Evolutionary conservation across 2,797 vertebrate species (phyloP).

Genomic region (Poeciliopsis turneri): DNA sequence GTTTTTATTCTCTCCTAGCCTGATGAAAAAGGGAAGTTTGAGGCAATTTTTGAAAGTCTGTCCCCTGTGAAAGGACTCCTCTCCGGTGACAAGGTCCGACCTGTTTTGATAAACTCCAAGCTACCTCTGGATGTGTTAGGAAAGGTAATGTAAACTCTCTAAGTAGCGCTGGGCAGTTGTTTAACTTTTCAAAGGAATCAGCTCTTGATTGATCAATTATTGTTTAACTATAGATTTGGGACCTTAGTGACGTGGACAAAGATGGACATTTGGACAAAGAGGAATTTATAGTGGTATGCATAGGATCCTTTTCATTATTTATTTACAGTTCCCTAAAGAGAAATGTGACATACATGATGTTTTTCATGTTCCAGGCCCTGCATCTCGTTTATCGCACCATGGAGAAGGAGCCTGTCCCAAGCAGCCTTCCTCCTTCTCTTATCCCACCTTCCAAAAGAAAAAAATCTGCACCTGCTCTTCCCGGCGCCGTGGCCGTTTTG

Average conservation of each 20-base stretch:
- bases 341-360: neutral
- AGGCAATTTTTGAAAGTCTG: slow-evolving; percentile 97
- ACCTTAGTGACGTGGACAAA: slow-evolving; percentile 96
- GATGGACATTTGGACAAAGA: slow-evolving; percentile 96
- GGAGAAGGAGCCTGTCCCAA: slow-evolving; percentile 92
- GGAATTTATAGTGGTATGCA: slow-evolving; percentile 94
- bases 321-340: neutral
- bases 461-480: slow-evolving; percentile 80
- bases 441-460: slow-evolving; percentile 93
- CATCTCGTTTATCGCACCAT: slow-evolving; percentile 95
- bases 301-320: neutral
- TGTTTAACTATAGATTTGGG: slow-evolving; percentile 88
- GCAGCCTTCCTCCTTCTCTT: slow-evolving; percentile 85
- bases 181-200: slow-evolving; percentile 1
- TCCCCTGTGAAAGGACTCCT: slow-evolving; percentile 91
- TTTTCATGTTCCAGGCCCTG: slow-evolving; percentile 85
- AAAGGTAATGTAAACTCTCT: slow-evolving; percentile 80
- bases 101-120: slow-evolving; percentile 97
- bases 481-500: slow-evolving; percentile 87
- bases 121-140: slow-evolving; percentile 96
- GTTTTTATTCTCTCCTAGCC: slow-evolving; percentile 77
- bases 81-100: slow-evolving; percentile 96
- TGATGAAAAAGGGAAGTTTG: slow-evolving; percentile 97
- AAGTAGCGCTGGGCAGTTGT: neutral
- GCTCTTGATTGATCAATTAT: neutral